A percentile compares a stretch with the other conserved stretches of the same genome.
These are phyloP conservation scores for Smithornis capensis DNA, from an alignment of 2,113 vertebrate species.

Conservation along the genomic window DNA sequence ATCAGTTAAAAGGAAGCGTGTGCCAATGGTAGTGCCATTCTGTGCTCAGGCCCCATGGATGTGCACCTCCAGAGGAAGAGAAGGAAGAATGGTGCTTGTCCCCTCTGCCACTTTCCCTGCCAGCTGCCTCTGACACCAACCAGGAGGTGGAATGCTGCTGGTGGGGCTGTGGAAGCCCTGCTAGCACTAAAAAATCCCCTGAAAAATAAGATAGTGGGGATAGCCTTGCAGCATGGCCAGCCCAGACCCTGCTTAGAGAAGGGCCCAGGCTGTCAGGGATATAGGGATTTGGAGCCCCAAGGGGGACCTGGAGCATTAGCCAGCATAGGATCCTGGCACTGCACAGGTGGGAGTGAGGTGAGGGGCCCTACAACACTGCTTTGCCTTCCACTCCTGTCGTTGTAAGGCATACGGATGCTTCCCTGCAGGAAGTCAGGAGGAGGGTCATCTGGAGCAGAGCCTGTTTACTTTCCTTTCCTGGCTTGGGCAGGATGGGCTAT, in stretches of 20 bases:
- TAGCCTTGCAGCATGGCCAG: neutral
- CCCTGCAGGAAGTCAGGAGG: neutral
- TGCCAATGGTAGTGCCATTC: fast-evolving
- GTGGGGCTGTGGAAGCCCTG: neutral
- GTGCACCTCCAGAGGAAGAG: neutral
- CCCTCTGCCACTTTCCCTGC: neutral
- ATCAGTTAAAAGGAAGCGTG: fast-evolving
- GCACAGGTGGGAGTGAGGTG: fast-evolving
- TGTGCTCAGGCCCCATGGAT: neutral
- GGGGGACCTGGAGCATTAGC: neutral
- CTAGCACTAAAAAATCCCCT: fast-evolving
- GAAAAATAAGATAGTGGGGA: fast-evolving
- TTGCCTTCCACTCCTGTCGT: neutral
- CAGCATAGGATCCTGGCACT: neutral
- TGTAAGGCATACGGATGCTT: neutral
- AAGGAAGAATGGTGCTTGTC: neutral
- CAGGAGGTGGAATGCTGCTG: neutral
- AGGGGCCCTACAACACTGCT: neutral
- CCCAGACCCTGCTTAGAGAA: neutral
- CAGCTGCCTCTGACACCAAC: neutral
- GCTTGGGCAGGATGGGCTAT: slow-evolving; percentile 11
- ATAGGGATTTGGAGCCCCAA: fast-evolving
- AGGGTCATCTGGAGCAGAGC: neutral
- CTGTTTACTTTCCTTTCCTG: slow-evolving; percentile 48
- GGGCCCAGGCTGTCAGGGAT: neutral